Base-by-base conservation (phyloP, 2,113 vertebrate species). In the Dicerorhinus sumatrensis region DNA sequence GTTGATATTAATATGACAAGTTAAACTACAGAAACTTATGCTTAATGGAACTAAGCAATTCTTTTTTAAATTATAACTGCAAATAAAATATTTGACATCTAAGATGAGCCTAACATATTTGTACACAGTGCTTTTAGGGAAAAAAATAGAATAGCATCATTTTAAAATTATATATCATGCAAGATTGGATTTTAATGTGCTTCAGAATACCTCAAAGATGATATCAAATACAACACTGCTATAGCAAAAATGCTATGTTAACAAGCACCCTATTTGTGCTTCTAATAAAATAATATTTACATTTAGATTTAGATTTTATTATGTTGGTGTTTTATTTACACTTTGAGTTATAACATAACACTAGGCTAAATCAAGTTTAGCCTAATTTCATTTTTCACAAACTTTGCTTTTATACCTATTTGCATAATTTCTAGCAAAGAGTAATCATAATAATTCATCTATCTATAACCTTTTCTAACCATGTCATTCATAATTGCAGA, bases 341-440 rank as follows among this genome's bases (percentile, higher is more conserved):
- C 3, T 80, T 83, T 77, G 12, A n/a, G 10, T 58, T 75, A 81
- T 20, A 62, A 25, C 46, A 82, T 95, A 82, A 86, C 70, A 39
- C 6, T 1, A 89, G 60, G 51, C 21, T 58, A 65, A 69, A 96
- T 90, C 70, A 95, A 80, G 3, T 48, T 95, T 48, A 80, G 31
- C 31, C 21, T 79, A 96, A 93, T 91, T 96, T 96, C 42, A 65
- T 94, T 97, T 96, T 97, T 97, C 18, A 89, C 3, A 33, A 76
- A 97, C 27, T 88, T 96, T 42, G 17, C 9, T 36, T 89, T 94
- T 79, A 76, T 0, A 13, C 62, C 39, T 31, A 85, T 94, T 95
- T 98, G 39, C 62, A 42, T 84, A 79, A 80, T 94, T 69, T 46
- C 91, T 60, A 86, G 31, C 36, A 83, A 86, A 46, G 27, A 96